Conservation (phyloP, 2,113 vertebrate genomes). For the Atrichornis clamosus region DNA sequence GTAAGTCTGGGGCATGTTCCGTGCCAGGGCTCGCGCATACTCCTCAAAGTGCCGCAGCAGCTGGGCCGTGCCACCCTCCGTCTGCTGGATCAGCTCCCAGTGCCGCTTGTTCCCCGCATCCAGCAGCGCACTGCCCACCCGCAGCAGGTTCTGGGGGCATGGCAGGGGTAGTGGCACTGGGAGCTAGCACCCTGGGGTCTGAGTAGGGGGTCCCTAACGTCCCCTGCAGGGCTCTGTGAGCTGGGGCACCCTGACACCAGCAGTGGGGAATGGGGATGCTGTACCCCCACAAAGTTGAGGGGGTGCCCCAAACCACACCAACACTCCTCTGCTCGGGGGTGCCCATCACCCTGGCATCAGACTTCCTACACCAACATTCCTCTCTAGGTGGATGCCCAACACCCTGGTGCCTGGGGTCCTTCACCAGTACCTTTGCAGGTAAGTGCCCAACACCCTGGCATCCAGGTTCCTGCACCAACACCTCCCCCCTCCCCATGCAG, state of each 20-base stretch:
- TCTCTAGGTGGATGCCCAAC: not conserved
- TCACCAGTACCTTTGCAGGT: rapidly evolving
- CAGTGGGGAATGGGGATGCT: rapidly evolving
- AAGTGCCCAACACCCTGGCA: not conserved
- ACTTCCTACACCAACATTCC: not conserved
- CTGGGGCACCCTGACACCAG: rapidly evolving
- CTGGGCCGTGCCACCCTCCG: constrained; percentile 86
- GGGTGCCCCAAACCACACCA: not conserved
- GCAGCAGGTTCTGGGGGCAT: constrained; percentile 83
- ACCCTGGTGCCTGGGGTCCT: not conserved
- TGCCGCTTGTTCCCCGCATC: constrained; percentile 80
- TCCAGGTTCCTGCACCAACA: not conserved
- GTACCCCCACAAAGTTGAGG: not conserved
- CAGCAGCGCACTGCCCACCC: constrained; percentile 89
- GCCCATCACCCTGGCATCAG: not conserved
- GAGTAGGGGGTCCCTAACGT: not conserved
- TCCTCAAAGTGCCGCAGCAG: constrained; percentile 88
- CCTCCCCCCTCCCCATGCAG: not conserved
- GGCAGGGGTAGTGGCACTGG: not conserved
- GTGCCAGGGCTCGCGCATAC: constrained; percentile 88
- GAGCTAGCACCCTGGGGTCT: not conserved
- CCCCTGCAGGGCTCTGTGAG: not conserved
- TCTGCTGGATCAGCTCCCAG: constrained; percentile 95
- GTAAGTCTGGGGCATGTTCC: constrained; percentile 97
- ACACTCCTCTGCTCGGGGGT: not conserved